Percentiles rank a stretch among this genome's conserved stretches.
phyloP scores from a whole-genome alignment of 2,113 vertebrate genomes.

The Grus americana region DNA sequence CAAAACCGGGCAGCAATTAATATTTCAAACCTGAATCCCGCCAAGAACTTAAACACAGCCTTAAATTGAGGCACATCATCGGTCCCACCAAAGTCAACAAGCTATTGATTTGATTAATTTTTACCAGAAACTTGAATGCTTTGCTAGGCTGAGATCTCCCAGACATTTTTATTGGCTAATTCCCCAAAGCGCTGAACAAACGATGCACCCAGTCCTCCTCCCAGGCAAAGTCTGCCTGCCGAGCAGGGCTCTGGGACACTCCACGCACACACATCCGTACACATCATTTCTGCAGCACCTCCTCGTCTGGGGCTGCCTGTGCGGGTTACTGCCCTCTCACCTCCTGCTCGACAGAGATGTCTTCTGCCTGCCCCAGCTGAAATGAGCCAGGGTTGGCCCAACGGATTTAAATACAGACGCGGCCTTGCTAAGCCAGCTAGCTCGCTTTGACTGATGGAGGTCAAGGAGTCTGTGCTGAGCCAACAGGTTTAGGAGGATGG shows the following conservation, averaged over 20 bases:
- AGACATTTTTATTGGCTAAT: neutral
- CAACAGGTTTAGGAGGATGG: neutral
- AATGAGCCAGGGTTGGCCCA: neutral
- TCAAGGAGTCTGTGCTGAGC: neutral
- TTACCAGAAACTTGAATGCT: neutral
- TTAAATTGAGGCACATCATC: neutral
- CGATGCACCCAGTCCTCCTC: neutral
- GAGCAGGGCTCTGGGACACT: neutral
- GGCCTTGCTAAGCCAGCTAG: neutral
- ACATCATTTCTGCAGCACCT: fast-evolving
- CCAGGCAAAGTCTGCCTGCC: neutral
- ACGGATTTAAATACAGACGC: neutral
- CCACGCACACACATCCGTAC: fast-evolving
- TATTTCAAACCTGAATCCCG: neutral
- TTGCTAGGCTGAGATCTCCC: neutral
- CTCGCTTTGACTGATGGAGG: neutral
- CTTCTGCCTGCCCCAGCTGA: neutral
- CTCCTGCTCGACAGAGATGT: neutral
- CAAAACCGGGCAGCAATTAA: neutral
- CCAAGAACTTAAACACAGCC: neutral
- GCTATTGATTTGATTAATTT: slow-evolving; percentile 23
- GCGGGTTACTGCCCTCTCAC: neutral
- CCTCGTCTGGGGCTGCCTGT: fast-evolving
- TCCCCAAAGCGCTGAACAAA: neutral
- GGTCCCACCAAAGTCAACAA: slow-evolving; percentile 1